Evolutionary conservation across 1,140 invertebrate genomes (phyloP), one percentile per base, ranked within the genome.

Genomic region (Acyrthosiphon pisum): DNA sequence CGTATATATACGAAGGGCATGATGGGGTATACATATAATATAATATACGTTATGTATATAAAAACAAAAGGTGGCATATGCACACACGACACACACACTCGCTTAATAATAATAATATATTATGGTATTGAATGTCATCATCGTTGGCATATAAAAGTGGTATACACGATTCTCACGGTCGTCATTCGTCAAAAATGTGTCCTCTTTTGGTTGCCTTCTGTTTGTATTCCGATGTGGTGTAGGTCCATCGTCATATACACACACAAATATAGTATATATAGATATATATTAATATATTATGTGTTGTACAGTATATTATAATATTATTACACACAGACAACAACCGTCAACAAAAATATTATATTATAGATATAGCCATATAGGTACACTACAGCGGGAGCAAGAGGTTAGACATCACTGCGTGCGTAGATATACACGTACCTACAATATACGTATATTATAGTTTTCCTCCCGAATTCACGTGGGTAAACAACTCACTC

Each of bases 131-230:
- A 60, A 90, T 90, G 53, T 90, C 88, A 88, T 53, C 22, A 35
- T 53, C n/a, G 60, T 76, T 76, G 60, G 87, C n/a, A 35, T 26
- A 41, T 89, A 56, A 37, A 37, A 37, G n/a, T 56, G 48, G 48
- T 89, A 89, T 26, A 90, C 35, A 41, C 37, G 53, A 60, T 90
- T 90, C 89, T 90, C 89, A 90, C 89, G 89, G 89, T 90, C 89
- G 56, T 90, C 56, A 44, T 90, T 90, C 89, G 89, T 89, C 88
- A 56, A 89, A 89, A 56, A 89, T 89, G 88, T 68, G 89, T 90
- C 89, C 53, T 90, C 41, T 90, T 60, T 88, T 41, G 23, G 84
- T 3, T 7, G 88, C 50, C 30, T 41, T n/a, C 50, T 53, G n/a
- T 53, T 53, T 89, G n/a, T 88, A 22, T 46, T 87, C 30, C 44